phyloP scores from a whole-genome alignment of 2,888 invertebrate genomes.

The Margaritifera margaritifera region DNA sequence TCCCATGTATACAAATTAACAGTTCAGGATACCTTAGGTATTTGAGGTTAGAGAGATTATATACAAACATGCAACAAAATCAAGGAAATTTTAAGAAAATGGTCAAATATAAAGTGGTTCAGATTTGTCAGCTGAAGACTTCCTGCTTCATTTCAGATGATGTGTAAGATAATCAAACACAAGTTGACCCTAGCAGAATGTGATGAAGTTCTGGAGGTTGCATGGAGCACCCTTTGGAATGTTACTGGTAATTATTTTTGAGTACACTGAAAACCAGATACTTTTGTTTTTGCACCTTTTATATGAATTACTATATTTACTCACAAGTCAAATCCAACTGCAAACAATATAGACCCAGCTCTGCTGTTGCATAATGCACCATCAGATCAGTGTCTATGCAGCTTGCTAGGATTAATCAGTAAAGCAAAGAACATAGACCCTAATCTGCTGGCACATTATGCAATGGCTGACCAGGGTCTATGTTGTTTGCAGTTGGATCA shows the following conservation, averaged over 20 bases:
- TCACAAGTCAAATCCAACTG: too few species aligned
- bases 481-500: too few species aligned
- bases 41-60: not conserved
- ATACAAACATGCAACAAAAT: not conserved
- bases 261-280: not conserved
- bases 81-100: not conserved
- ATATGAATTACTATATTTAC: too few species aligned
- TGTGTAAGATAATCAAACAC: slow-evolving; percentile 90
- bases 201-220: slow-evolving; percentile 97
- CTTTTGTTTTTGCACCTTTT: too few species aligned
- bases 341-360: too few species aligned
- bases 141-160: slow-evolving; percentile 77
- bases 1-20: not conserved
- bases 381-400: too few species aligned
- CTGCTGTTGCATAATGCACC: too few species aligned
- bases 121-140: not conserved
- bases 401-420: too few species aligned
- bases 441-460: too few species aligned
- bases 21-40: not conserved
- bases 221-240: slow-evolving; percentile 99
- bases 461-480: too few species aligned
- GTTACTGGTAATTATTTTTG: slow-evolving; percentile 71
- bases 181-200: slow-evolving; percentile 84
- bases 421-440: too few species aligned
- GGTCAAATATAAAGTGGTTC: too few species aligned